Evolutionary conservation across 92 coral and sea anemone genomes (phyloP), one percentile per base, ranked within the genome.

Genomic region (Heteractis magnifica): DNA sequence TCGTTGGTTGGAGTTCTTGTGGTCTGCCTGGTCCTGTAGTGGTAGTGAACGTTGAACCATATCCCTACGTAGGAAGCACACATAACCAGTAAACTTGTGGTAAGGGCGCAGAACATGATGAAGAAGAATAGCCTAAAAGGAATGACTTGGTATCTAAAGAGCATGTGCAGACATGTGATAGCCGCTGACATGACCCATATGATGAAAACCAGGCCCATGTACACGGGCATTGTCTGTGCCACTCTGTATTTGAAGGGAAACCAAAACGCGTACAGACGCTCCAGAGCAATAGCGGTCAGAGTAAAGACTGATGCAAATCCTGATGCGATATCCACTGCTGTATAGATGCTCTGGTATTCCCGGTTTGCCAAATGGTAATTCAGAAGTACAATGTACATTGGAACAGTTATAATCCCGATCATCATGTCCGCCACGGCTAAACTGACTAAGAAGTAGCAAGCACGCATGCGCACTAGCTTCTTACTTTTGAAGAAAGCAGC

Each of bases 271-370:
- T 82, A 79, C 64, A 89, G 76, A 26, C 90, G 88, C 60, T 89
- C 92, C 76, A 89, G 14, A 51, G 92, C 80, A n/a, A 89, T 88
- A 18, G 86, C 87, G 62, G 90, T 89, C 53, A 89, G 62, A 12
- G 92, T 86, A 68, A 89, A 89, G 19, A 86, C 90, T 51, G 92
- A 89, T 11, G 92, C 90, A 62, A 86, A 89, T 14, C 92, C 92
- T 72, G 86, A 86, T 16, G 86, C 76, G 6, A 89, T 86, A 82
- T 89, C 92, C 3, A 89, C 84, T 20, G 86, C 86, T 1, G 93
- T 90, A 52, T 83, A 90, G 16, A 87, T 49, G 71, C 84, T 90
- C 79, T 84, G 93, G 56, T 90, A 90, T 64, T 86, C 84, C 71
- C 73, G 84, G 71, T 84, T 84, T 58, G 75, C 74, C 51, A 90